phyloP scores from a whole-genome alignment of 1,140 invertebrate genomes.

The Zaprionus taronus region DNA sequence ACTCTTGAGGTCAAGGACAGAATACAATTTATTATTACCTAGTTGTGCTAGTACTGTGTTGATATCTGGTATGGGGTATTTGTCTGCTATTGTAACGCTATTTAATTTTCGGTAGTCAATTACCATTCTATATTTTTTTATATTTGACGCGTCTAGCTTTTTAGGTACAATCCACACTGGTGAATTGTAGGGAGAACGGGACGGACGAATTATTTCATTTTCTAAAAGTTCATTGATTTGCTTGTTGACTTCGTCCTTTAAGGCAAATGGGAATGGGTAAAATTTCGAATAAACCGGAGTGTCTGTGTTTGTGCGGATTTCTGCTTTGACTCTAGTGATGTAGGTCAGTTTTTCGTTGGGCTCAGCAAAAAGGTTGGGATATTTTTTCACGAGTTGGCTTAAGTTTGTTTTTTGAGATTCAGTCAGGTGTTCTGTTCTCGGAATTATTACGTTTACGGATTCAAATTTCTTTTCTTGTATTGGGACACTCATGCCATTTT shows the following conservation, averaged over 20 bases:
- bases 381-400: neutral
- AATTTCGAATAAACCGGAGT: conserved; percentile 4
- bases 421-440: neutral
- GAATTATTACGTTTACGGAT: neutral
- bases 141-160: too few relatives aligned
- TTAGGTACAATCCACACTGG: too few relatives aligned
- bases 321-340: neutral
- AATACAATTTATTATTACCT: too few relatives aligned
- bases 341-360: conserved; percentile 1
- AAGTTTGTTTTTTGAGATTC: neutral
- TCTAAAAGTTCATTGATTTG: too few relatives aligned
- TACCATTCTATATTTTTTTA: conserved; percentile 16
- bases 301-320: neutral
- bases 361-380: neutral
- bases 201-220: too few relatives aligned
- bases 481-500: conserved; percentile 1
- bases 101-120: conserved; percentile 25
- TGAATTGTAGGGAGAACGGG: too few relatives aligned
- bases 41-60: too few relatives aligned
- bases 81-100: too few relatives aligned
- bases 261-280: neutral
- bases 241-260: neutral
- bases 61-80: too few relatives aligned
- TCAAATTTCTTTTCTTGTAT: neutral
- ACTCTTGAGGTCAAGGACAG: too few relatives aligned